phyloP scores from a whole-genome alignment of 92 coral and sea anemone species.

The Heliopora coerulea region DNA sequence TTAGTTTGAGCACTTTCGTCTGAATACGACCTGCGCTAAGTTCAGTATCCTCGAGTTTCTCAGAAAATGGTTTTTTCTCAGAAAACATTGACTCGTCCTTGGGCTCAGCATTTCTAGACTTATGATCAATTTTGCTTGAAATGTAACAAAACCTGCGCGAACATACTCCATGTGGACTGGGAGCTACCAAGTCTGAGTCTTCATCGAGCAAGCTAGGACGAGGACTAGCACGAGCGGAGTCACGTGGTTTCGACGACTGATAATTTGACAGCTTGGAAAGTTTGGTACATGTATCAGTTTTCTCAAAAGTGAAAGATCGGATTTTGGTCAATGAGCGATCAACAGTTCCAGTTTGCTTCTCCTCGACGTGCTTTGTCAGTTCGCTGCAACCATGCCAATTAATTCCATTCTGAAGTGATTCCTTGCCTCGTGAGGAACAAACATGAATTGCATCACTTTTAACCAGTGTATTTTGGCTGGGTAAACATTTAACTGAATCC shows the following conservation, averaged over 20 bases:
- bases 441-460: neutral
- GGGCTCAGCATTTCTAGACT: neutral
- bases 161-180: constrained; percentile 21
- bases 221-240: no score
- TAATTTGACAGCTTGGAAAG: neutral
- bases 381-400: neutral
- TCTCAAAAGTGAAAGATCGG: constrained; percentile 14
- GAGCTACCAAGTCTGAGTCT: neutral
- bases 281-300: neutral
- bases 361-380: neutral
- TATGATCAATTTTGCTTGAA: neutral
- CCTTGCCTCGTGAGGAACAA: neutral
- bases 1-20: constrained; percentile 12
- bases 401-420: neutral
- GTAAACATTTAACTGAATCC: neutral
- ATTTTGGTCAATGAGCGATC: constrained; percentile 19
- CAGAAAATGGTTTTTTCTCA: neutral
- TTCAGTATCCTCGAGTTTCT: neutral
- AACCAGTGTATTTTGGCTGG: neutral
- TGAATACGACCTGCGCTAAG: neutral
- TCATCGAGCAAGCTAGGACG: neutral
- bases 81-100: neutral
- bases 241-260: neutral
- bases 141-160: neutral
- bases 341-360: neutral